Evolutionary conservation across 2,113 vertebrate genomes (phyloP), one percentile per base, ranked within the genome.

Genomic region (Percopsis transmontana): DNA sequence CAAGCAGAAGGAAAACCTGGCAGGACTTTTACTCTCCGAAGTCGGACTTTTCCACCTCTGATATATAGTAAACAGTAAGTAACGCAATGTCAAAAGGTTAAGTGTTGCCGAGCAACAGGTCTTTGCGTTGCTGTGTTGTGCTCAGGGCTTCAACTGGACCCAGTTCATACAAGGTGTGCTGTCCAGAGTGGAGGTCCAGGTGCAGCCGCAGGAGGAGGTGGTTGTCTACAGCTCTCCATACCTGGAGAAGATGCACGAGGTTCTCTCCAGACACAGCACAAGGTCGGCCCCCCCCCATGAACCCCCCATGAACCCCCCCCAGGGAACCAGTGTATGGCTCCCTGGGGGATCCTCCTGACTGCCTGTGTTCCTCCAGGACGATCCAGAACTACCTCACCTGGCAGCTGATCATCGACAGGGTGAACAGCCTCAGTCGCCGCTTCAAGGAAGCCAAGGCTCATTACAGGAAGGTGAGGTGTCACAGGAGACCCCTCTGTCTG

Each of bases 351-450:
- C 8, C 38, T 41, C 16, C 20, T 23, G 41, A 19, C 2, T 12
- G 38, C 23, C 12, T 18, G 4, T 60, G 40, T 55, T 16, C 45
- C 19, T 58, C 0, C 88, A 99, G 97, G 87, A 96, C 96, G 67
- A 81, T 99, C 76, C 96, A 99, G 92, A 99, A 99, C 91, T 99
- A 98, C 85, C 90, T 98, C 87, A 93, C 92, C 13, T 99, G 97
- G 97, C 93, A 95, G 21, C 82, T 99, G 80, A 85, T 97, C 47
- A 90, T 93, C 0, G 96, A 98, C 44, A 90, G 94, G 8, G 92
- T 98, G 54, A 93, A 93, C 68, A 96, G 93, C 84, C 70, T 99
- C 81, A 98, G 96, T 56, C 94, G 91, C 14, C 93, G 95, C 10
- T 98, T 96, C 90, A 97, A 95, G 88, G 96, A 99, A 0, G 91